phyloP scores from a whole-genome alignment of 2,797 vertebrate species.

The Chloroceryle inda region DNA sequence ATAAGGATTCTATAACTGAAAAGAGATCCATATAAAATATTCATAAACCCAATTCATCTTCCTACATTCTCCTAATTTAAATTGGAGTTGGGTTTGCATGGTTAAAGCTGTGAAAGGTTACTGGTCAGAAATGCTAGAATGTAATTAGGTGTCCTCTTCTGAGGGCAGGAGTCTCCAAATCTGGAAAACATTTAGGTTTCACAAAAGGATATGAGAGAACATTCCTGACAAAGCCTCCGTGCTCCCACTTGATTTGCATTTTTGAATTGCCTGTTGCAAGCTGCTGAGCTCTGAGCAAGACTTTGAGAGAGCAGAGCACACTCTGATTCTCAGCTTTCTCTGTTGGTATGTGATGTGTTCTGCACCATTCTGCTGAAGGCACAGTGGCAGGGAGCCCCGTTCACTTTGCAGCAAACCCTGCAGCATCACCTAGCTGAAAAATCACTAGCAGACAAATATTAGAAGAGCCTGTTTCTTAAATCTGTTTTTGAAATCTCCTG shows the following conservation, averaged over 20 bases:
- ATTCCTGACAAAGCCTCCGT: background rate
- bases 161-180: background rate
- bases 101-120: background rate
- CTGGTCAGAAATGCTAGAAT: background rate
- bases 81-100: fast-evolving
- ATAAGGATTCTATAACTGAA: background rate
- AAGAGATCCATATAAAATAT: background rate
- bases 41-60: background rate
- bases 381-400: background rate
- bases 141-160: background rate
- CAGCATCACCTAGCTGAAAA: conserved; percentile 25
- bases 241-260: background rate
- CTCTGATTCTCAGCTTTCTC: background rate
- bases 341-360: background rate
- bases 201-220: background rate
- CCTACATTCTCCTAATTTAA: background rate
- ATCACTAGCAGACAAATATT: conserved; percentile 9
- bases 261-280: background rate
- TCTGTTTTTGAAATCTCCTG: conserved; percentile 56
- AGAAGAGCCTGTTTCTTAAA: conserved; percentile 37
- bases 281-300: background rate
- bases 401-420: background rate
- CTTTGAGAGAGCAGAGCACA: background rate
- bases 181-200: conserved; percentile 12
- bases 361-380: background rate